phyloP scores from a whole-genome alignment of 2,888 invertebrate genomes.

The Andrena bucephala region DNA sequence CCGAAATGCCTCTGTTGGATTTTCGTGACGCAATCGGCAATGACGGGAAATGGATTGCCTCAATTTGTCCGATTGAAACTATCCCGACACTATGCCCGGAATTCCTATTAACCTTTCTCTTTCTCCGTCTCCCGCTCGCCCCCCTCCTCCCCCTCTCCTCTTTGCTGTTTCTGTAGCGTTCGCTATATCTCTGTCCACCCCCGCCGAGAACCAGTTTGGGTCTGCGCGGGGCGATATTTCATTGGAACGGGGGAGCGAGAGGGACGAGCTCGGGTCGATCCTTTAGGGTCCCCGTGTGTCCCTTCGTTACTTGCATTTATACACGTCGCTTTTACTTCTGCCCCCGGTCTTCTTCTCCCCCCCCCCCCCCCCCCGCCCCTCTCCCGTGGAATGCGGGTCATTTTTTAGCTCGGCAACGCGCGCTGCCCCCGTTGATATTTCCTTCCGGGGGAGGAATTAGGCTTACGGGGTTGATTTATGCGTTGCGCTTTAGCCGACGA shows the following conservation, averaged over 20 bases:
- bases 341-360: conserved; percentile 31
- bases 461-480: conserved; percentile 39
- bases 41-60: conserved; percentile 79
- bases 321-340: conserved; percentile 49
- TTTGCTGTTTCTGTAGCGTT: conserved; percentile 24
- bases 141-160: conserved; percentile 24
- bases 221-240: conserved; percentile 73
- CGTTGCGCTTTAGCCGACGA: conserved; percentile 22
- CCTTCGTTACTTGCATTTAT: conserved; percentile 63
- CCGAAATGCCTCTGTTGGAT: conserved; percentile 56
- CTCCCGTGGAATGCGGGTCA: conserved; percentile 28
- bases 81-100: conserved; percentile 80
- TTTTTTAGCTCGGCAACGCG: conserved; percentile 45
- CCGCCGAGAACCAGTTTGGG: conserved; percentile 69
- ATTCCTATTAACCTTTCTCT: conserved; percentile 78
- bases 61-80: conserved; percentile 81
- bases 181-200: conserved; percentile 50
- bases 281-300: conserved; percentile 30
- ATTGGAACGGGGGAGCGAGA: conserved; percentile 57
- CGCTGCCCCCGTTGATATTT: conserved; percentile 29
- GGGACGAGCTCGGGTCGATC: conserved; percentile 48
- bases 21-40: conserved; percentile 61
- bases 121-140: conserved; percentile 45
- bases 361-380: background rate
- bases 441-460: conserved; percentile 55